Evolutionary conservation across 2,797 vertebrate genomes (phyloP), one percentile per base, ranked within the genome.

Genomic region (Cossypha dichroa): DNA sequence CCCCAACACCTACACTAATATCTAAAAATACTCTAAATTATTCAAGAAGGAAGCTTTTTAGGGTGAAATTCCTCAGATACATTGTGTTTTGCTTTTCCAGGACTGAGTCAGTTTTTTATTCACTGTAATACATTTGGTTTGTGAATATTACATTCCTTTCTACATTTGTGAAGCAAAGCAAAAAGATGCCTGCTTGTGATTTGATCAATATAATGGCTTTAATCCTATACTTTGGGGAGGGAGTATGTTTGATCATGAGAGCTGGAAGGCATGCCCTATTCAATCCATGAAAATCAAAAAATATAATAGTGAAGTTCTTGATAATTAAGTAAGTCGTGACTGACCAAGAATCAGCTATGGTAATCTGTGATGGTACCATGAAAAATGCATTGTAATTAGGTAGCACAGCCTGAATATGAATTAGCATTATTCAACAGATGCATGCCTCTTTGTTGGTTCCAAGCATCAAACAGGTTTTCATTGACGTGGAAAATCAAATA

Each of bases 11-110:
- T 77, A 94, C 90, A 36, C 23, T 72, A 56, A 56, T 81, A 80
- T 38, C 88, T 96, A 95, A 93, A 97, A 95, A 94, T 96, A 94
- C 43, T 62, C 43, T 13, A 87, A 93, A 85, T 81, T 90, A 60
- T 95, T 96, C 80, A 94, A 58, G 60, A 90, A 52, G 41, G 60
- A 81, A 81, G 48, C 17, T 82, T 92, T 92, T 88, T 66, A 66
- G 56, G 55, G 52, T 81, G 55, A 83, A 92, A 76, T 67, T 95
- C 66, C 74, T 88, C 36, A 79, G 52, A 69, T 82, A 56, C 26
- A 55, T 87, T 92, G 45, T 82, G 49, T 89, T 96, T 94, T 78
- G 51, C 81, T 94, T 92, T 95, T 77, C 52, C 48, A 89, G 13
- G 41, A 88, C n/a, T 86, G 68, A 95, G 54, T 82, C 88, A 96